A percentile compares a stretch with the other conserved stretches of the same genome.
These are phyloP conservation scores for Oscheius sp. DNA, from an alignment of 2,888 invertebrate genomes.

Conservation along the genomic window DNA sequence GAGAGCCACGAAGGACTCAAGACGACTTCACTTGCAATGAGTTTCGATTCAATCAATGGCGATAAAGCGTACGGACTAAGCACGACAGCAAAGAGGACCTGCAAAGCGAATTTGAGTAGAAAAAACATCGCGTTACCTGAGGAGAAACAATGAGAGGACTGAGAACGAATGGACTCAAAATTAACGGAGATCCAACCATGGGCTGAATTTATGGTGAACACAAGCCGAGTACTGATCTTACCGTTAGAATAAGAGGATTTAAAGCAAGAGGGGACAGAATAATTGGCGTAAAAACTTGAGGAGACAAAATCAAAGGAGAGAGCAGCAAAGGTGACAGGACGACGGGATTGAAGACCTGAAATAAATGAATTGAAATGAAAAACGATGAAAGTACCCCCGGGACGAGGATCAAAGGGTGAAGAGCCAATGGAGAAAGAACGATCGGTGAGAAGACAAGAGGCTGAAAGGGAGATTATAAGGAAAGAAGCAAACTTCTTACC, in stretches of 20 bases:
- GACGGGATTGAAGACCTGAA: constrained; percentile 61
- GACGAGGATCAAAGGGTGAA: constrained; percentile 67
- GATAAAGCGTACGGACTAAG: constrained; percentile 70
- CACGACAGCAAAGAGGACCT: constrained; percentile 68
- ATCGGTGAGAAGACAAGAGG: constrained; percentile 64
- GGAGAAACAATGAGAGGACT: constrained; percentile 70
- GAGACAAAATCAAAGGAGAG: constrained; percentile 68
- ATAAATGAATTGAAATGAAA: too few relatives aligned
- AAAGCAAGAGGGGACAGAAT: constrained; percentile 68
- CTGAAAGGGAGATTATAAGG: too few relatives aligned
- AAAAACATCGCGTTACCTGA: background rate
- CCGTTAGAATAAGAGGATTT: constrained; percentile 64
- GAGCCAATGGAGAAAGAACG: constrained; percentile 64
- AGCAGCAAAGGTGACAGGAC: constrained; percentile 67
- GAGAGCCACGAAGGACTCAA: constrained; percentile 70
- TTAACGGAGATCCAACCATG: constrained; percentile 62
- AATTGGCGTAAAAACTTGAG: constrained; percentile 67
- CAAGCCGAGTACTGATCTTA: too few relatives aligned
- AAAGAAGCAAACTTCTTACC: too few relatives aligned
- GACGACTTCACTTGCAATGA: constrained; percentile 67
- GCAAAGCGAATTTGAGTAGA: constrained; percentile 30
- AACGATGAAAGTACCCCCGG: background rate
- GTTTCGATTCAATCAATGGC: constrained; percentile 68
- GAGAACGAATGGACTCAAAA: constrained; percentile 69
- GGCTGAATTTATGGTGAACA: constrained; percentile 45